Percentiles rank a stretch among this genome's conserved stretches.
Evolutionary conservation across 2,113 vertebrate species (phyloP).

Genomic region (Hemibagrus wyckioides): DNA sequence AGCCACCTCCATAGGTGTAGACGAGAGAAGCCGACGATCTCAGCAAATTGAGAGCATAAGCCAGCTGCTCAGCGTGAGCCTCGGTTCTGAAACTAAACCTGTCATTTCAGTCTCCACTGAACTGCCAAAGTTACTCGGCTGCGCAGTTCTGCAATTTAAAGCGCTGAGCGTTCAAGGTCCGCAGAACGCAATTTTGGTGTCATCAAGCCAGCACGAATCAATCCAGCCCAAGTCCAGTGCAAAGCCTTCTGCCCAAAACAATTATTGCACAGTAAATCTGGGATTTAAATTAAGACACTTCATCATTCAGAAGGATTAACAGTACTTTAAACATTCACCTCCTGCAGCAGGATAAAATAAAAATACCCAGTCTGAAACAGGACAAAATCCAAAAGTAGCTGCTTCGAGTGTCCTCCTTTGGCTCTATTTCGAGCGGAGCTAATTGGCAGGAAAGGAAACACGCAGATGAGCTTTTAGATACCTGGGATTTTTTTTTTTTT

Average conservation of each 20-base stretch:
- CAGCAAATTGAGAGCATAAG: slow-evolving; percentile 28
- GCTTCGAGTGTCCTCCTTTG: slow-evolving; percentile 24
- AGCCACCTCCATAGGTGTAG: slow-evolving; percentile 43
- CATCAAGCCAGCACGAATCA: slow-evolving; percentile 41
- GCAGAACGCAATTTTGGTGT: slow-evolving; percentile 45
- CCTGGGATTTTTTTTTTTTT: slow-evolving; percentile 52
- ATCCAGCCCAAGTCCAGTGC: slow-evolving; percentile 1
- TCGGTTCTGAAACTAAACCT: slow-evolving; percentile 32
- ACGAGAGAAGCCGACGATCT: slow-evolving; percentile 30
- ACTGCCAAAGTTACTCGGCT: slow-evolving; percentile 22
- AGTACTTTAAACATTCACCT: slow-evolving; percentile 8
- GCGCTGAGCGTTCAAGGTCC: slow-evolving; percentile 30
- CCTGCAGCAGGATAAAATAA: neutral
- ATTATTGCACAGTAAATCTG: slow-evolving; percentile 34
- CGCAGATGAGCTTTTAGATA: slow-evolving; percentile 53
- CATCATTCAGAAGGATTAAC: slow-evolving; percentile 1
- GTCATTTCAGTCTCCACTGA: slow-evolving; percentile 41
- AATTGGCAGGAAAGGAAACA: slow-evolving; percentile 35
- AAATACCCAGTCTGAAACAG: neutral
- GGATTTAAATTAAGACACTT: slow-evolving; percentile 22
- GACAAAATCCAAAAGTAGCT: slow-evolving; percentile 37
- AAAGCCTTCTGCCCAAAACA: slow-evolving; percentile 23
- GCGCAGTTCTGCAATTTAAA: slow-evolving; percentile 34
- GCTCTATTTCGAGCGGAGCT: slow-evolving; percentile 34
- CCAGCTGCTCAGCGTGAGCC: slow-evolving; percentile 10